These are phyloP conservation scores for Mythimna vitellina DNA, from an alignment of 2,888 invertebrate genomes.

Conservation along the genomic window DNA sequence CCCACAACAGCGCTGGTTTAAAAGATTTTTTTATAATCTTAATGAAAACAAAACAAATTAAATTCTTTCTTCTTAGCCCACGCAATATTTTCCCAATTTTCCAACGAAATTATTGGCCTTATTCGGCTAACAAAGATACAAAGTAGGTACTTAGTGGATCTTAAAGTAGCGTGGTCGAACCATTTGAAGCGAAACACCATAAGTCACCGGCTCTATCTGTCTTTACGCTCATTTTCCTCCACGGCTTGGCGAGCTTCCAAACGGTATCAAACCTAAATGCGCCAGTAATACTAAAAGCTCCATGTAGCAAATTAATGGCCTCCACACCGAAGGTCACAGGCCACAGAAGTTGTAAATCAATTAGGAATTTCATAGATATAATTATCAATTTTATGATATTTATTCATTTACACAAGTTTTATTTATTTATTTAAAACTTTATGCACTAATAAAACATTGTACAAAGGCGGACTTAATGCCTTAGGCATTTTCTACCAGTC, in stretches of 20 bases:
- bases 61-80: too few relatives aligned
- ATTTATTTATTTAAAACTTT: too few relatives aligned
- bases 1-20: not conserved
- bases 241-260: constrained; percentile 50
- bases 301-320: constrained; percentile 57
- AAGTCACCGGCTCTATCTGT: constrained; percentile 57
- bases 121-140: not conserved
- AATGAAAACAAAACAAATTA: not conserved
- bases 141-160: constrained; percentile 7
- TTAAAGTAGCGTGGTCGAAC: constrained; percentile 38
- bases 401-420: not conserved
- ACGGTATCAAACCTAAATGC: constrained; percentile 55
- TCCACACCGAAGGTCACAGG: constrained; percentile 38
- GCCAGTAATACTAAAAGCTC: constrained; percentile 56
- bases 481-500: too few relatives aligned
- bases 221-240: constrained; percentile 59
- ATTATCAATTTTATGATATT: not conserved
- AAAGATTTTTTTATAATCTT: not conserved
- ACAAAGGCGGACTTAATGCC: too few relatives aligned
- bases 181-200: constrained; percentile 52
- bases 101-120: not conserved
- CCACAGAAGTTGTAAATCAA: constrained; percentile 40
- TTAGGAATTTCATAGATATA: constrained; percentile 22
- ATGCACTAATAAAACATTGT: too few relatives aligned
- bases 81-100: not conserved